Evolutionary conservation across 2,888 invertebrate genomes (phyloP).

Genomic region (Pristionchus entomophagus): DNA sequence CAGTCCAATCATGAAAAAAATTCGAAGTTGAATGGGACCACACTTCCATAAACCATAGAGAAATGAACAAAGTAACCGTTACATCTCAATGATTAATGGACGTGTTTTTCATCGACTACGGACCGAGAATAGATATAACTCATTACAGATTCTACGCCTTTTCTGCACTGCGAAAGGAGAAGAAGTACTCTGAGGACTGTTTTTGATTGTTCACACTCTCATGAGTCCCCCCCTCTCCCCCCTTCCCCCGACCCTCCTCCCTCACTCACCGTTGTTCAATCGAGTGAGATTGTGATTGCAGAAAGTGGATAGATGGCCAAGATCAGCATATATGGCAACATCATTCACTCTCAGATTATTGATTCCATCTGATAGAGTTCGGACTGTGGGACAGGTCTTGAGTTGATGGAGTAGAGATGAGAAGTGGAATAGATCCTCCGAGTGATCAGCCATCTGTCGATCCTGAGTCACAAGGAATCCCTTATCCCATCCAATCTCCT

Average conservation of each 20-base stretch:
- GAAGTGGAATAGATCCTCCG: slow-evolving; percentile 8
- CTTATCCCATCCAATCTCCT: background rate
- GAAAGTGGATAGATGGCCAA: slow-evolving; percentile 64
- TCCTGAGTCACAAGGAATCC: background rate
- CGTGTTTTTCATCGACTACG: background rate
- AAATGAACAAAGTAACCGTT: background rate
- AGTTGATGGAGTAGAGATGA: slow-evolving; percentile 3
- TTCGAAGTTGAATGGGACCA: background rate
- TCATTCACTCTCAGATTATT: slow-evolving; percentile 44
- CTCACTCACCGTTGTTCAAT: slow-evolving; percentile 26
- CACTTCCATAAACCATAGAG: background rate
- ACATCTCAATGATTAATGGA: background rate
- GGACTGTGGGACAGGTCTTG: background rate
- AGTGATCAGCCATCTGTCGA: slow-evolving; percentile 34
- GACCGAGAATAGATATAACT: background rate
- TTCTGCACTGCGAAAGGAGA: background rate
- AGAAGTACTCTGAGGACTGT: background rate
- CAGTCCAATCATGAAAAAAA: background rate
- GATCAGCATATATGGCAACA: slow-evolving; percentile 58
- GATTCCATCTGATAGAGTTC: background rate
- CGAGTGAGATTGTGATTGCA: slow-evolving; percentile 61
- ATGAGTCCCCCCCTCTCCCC: background rate
- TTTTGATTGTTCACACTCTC: background rate
- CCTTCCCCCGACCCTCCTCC: background rate
- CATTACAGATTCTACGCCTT: background rate